Evolutionary conservation across 92 coral and sea anemone genomes (phyloP), one percentile per base, ranked within the genome.

Genomic region (Umimayanthus chanpuru): DNA sequence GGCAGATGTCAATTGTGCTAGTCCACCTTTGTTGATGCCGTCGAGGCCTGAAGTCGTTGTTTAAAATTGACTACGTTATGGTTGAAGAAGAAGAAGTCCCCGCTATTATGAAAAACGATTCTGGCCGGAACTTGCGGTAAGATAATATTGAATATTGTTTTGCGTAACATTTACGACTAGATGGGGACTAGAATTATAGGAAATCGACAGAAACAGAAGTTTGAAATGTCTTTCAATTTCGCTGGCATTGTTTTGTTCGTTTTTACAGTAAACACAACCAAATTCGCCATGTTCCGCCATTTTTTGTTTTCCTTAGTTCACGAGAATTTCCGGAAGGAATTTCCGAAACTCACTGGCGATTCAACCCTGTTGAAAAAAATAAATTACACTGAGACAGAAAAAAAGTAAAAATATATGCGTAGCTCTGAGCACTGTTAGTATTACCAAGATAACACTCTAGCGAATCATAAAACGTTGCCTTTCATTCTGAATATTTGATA

Each of bases 91-190:
- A 77, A 77, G 14, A 77, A 18, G 5, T 47, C 64, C 21, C 36
- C n/a, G 64, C 82, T 44, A 66, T 9, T 16, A 78, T 78, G 82
- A 9, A 78, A 78, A 47, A 39, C 49, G 38, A 44, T 44, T 26
- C 49, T 78, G 2, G 39, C 36, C 38, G 20, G 32, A 49, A 78
- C 82, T 78, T 78, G 40, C 61, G 82, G 82, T 78, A 78, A 49
- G 79, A 36, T 39, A 40, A 75, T 39, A 36, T 16, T 75, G 44
- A 38, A 32, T 41, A 38, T 73, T 73, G 7, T 41, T 41, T 38
- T 73, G 44, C n/a, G 26, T 75, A 18, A 2, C 20, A 39, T 40
- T 75, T 75, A 36, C 50, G 53, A 75, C 79, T 39, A 75, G 58
- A 12, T 14, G 18, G 4, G 25, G 64, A 49, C 56, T 49, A 16